phyloP scores from a whole-genome alignment of 2,888 invertebrate species.

The Spatulosminthurus flaviceps region DNA sequence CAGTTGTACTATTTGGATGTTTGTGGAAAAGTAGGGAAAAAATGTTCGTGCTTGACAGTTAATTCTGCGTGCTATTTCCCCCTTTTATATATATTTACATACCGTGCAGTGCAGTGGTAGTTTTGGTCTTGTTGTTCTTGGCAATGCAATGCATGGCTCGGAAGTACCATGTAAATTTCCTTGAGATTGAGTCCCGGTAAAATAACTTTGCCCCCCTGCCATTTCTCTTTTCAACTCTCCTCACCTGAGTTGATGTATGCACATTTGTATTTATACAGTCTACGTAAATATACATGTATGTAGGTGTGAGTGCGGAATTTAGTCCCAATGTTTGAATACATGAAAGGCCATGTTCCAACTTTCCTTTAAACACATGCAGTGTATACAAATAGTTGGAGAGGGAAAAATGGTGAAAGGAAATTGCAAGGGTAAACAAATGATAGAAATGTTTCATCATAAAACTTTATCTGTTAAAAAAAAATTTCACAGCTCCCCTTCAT shows the following conservation, averaged over 20 bases:
- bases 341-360: neutral
- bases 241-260: too few relatives aligned
- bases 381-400: neutral
- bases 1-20: too few relatives aligned
- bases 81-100: neutral
- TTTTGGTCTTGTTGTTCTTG: neutral
- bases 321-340: neutral
- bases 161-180: too few relatives aligned
- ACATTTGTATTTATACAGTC: too few relatives aligned
- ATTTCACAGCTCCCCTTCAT: neutral
- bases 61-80: constrained; percentile 35
- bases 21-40: constrained; percentile 6
- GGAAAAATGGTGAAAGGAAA: neutral
- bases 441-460: neutral
- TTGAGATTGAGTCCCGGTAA: too few relatives aligned
- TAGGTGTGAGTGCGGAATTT: too few relatives aligned
- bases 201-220: too few relatives aligned
- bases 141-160: too few relatives aligned
- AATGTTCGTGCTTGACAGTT: constrained; percentile 36
- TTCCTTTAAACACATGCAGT: too few relatives aligned
- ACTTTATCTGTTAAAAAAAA: neutral
- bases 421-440: neutral
- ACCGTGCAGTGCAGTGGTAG: neutral
- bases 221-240: too few relatives aligned
- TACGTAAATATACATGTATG: too few relatives aligned